These are phyloP conservation scores for Amitus sp. DNA, from an alignment of 2,888 invertebrate genomes.

Conservation along the genomic window DNA sequence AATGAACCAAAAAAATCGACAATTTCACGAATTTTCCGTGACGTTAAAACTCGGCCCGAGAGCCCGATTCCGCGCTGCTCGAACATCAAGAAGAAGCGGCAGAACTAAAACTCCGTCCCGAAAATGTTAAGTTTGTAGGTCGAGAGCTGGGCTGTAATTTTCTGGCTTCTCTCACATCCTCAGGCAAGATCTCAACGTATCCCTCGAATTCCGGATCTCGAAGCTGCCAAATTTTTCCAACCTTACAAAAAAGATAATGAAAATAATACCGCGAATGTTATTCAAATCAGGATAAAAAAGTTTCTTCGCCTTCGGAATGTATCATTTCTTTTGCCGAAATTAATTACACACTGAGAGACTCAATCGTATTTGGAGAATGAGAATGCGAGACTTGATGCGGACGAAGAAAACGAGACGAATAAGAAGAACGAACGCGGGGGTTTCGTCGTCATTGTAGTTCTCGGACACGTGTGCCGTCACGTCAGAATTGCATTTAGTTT, in stretches of 20 bases:
- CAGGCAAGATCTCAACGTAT: constrained; percentile 20
- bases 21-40: no score
- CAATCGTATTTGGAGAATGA: constrained; percentile 36
- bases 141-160: constrained; percentile 32
- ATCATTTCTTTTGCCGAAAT: constrained; percentile 45
- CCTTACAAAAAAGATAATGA: neutral
- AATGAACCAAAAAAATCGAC: no score
- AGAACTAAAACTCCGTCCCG: constrained; percentile 39
- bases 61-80: constrained; percentile 39
- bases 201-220: neutral
- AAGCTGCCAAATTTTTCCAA: neutral
- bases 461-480: constrained; percentile 54
- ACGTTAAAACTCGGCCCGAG: constrained; percentile 27
- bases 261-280: constrained; percentile 9
- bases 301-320: constrained; percentile 50
- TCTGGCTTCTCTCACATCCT: constrained; percentile 32
- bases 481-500: constrained; percentile 55
- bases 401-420: constrained; percentile 21
- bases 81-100: constrained; percentile 39
- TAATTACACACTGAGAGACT: constrained; percentile 48
- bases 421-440: constrained; percentile 27
- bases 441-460: constrained; percentile 38
- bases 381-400: constrained; percentile 40
- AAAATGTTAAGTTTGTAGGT: constrained; percentile 38
- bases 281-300: constrained; percentile 44